phyloP scores from a whole-genome alignment of 2,113 vertebrate species.

The Apodemus sylvaticus region DNA sequence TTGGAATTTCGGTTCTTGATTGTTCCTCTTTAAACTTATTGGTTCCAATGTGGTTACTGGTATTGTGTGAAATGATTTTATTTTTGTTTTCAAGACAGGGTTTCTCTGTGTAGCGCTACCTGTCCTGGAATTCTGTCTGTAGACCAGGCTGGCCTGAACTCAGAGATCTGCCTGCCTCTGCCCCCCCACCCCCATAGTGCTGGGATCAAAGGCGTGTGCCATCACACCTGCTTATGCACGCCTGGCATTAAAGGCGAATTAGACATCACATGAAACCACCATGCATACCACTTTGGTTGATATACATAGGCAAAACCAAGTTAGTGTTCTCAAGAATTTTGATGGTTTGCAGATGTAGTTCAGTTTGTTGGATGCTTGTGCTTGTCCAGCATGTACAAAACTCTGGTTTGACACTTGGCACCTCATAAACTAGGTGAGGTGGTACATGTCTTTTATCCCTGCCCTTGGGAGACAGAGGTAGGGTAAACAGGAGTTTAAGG shows the following conservation, averaged over 20 bases:
- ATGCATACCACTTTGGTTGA: neutral
- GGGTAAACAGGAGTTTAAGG: neutral
- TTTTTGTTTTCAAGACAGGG: neutral
- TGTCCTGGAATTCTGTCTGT: neutral
- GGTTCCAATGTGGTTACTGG: neutral
- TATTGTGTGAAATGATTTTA: neutral
- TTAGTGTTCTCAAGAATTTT: conserved; percentile 4
- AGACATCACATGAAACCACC: neutral
- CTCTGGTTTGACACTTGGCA: neutral
- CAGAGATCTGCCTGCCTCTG: neutral
- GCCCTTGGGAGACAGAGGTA: neutral
- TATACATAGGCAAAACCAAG: neutral
- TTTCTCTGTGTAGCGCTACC: neutral
- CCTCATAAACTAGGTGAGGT: neutral
- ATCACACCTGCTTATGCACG: neutral
- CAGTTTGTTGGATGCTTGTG: neutral
- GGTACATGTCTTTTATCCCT: neutral
- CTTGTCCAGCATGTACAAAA: neutral
- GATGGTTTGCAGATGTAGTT: neutral
- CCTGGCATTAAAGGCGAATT: neutral
- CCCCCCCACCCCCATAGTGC: neutral
- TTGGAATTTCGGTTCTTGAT: conserved; percentile 21
- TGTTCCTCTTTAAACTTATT: conserved; percentile 25
- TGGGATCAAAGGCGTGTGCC: neutral
- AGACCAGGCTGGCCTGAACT: neutral